Evolutionary conservation across 2,113 vertebrate species (phyloP).

Genomic region (Hiodon alosoides): DNA sequence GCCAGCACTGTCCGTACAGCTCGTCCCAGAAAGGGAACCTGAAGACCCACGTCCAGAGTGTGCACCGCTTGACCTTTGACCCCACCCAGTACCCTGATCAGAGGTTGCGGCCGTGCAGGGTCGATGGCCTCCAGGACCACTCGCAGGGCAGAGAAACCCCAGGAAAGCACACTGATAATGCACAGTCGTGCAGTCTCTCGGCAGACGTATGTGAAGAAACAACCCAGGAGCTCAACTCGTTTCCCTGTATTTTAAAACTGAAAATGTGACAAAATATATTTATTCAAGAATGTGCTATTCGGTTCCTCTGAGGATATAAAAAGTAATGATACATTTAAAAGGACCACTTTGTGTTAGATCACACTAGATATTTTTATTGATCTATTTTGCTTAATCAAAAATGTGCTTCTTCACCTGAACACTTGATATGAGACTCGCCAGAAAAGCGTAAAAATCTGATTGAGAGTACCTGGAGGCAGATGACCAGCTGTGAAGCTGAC

Average conservation of each 20-base stretch:
- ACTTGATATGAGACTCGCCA: neutral
- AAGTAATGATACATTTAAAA: neutral
- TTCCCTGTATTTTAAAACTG: neutral
- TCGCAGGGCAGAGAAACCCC: slow-evolving; percentile 1
- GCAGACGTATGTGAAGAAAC: too few species aligned
- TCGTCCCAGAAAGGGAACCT: slow-evolving; percentile 85
- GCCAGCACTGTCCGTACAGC: slow-evolving; percentile 71
- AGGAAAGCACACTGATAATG: slow-evolving; percentile 19
- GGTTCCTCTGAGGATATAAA: neutral
- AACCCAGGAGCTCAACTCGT: neutral
- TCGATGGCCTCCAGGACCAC: slow-evolving; percentile 25
- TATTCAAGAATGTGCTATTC: neutral
- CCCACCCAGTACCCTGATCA: slow-evolving; percentile 52
- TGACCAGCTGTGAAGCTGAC: neutral
- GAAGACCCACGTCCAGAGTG: slow-evolving; percentile 62
- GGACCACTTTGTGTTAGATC: neutral
- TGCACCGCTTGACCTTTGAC: slow-evolving; percentile 59
- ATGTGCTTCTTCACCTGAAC: neutral
- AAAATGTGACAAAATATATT: neutral
- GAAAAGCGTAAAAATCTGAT: neutral
- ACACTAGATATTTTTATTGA: neutral
- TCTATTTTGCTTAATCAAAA: neutral
- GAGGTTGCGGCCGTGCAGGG: slow-evolving; percentile 35
- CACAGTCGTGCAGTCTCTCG: neutral
- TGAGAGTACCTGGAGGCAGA: neutral